Conservation (phyloP, 2,888 invertebrate genomes). For the Heliconius cydno region DNA sequence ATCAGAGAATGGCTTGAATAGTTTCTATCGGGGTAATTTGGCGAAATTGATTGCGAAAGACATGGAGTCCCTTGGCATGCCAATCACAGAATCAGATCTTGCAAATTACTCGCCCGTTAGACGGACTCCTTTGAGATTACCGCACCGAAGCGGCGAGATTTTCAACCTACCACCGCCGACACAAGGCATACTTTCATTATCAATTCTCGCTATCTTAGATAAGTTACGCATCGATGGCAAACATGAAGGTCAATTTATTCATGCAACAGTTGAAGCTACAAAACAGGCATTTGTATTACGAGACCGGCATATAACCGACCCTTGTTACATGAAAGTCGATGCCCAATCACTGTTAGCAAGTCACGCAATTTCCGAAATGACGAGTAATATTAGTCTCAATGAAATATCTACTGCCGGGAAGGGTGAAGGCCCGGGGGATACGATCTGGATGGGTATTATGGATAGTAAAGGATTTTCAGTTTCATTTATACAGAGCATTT, state of each 20-base stretch:
- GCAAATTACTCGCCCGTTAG: conserved; percentile 64
- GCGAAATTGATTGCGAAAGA: conserved; percentile 68
- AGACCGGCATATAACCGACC: conserved; percentile 68
- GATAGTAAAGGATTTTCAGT: conserved; percentile 75
- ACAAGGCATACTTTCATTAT: conserved; percentile 71
- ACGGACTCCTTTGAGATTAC: conserved; percentile 63
- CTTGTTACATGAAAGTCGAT: conserved; percentile 65
- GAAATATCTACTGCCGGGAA: conserved; percentile 54
- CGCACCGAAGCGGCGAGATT: conserved; percentile 66
- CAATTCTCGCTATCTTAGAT: conserved; percentile 70
- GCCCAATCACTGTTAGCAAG: conserved; percentile 60
- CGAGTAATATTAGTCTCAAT: conserved; percentile 59
- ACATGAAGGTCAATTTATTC: conserved; percentile 70
- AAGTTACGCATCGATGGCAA: conserved; percentile 65
- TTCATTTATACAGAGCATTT: conserved; percentile 75
- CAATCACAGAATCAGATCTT: conserved; percentile 70
- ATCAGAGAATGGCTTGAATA: conserved; percentile 64
- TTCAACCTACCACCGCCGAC: conserved; percentile 75
- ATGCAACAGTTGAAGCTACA: conserved; percentile 66
- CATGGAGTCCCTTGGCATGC: conserved; percentile 64
- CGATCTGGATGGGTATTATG: conserved; percentile 77
- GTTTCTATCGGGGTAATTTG: conserved; percentile 70
- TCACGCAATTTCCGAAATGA: conserved; percentile 60
- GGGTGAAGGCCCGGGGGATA: conserved; percentile 69
- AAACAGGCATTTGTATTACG: conserved; percentile 56